phyloP scores from a whole-genome alignment of 2,888 invertebrate genomes.

The Ennomos fuscantarius region DNA sequence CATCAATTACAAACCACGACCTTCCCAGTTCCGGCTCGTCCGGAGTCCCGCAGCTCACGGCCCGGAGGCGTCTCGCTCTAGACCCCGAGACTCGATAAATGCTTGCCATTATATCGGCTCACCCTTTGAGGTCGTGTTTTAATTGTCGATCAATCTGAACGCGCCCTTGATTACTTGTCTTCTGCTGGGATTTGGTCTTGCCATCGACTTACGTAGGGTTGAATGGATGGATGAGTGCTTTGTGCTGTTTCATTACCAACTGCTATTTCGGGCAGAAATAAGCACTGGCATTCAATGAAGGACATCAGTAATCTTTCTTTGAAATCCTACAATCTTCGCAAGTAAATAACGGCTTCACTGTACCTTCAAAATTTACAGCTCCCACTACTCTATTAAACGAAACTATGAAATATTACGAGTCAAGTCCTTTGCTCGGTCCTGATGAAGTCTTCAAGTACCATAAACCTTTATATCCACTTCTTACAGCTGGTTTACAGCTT shows the following conservation, averaged over 20 bases:
- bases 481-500: constrained; percentile 19
- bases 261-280: too few species aligned
- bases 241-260: too few species aligned
- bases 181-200: constrained; percentile 14
- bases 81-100: constrained; percentile 42
- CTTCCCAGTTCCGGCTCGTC: constrained; percentile 16
- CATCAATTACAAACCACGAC: constrained; percentile 43
- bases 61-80: background rate
- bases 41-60: background rate
- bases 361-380: too few species aligned
- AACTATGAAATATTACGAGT: constrained; percentile 13
- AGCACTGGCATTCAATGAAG: too few species aligned
- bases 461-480: constrained; percentile 14
- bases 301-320: too few species aligned
- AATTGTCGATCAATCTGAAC: constrained; percentile 55
- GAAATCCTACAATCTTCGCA: too few species aligned
- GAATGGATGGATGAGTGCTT: too few species aligned
- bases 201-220: too few species aligned
- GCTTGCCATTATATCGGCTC: constrained; percentile 43
- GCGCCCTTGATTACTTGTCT: constrained; percentile 20
- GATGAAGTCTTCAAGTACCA: constrained; percentile 5
- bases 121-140: constrained; percentile 41
- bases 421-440: background rate
- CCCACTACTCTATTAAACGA: background rate
- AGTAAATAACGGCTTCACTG: too few species aligned